phyloP scores from a whole-genome alignment of 2,888 invertebrate genomes.

The Erebia aethiops region DNA sequence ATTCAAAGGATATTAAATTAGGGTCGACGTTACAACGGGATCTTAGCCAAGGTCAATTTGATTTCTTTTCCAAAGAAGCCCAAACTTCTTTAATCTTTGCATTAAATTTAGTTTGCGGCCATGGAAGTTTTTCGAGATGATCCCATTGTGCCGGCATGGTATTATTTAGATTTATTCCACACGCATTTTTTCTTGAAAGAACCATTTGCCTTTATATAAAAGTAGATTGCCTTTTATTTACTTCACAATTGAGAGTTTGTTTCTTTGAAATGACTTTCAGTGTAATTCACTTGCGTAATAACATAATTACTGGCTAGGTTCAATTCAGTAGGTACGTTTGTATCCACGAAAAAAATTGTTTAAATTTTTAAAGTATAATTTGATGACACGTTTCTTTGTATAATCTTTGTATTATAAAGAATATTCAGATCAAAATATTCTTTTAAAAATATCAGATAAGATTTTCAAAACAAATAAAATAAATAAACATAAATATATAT shows the following conservation, averaged over 20 bases:
- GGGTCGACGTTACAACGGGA: constrained; percentile 41
- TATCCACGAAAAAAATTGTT: no score
- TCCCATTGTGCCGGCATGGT: constrained; percentile 32
- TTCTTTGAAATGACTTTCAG: constrained; percentile 9
- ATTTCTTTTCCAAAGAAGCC: constrained; percentile 40
- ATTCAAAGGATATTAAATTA: constrained; percentile 44
- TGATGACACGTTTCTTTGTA: no score
- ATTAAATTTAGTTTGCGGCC: constrained; percentile 42
- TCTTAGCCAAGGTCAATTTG: constrained; percentile 42
- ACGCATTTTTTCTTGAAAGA: constrained; percentile 19
- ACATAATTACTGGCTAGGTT: no score
- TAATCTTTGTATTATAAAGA: no score
- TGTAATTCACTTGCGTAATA: no score
- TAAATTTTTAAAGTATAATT: no score
- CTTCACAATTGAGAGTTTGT: constrained; percentile 5
- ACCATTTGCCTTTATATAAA: background rate
- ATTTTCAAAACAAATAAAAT: no score
- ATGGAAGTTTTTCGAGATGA: constrained; percentile 33
- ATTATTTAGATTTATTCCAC: constrained; percentile 31
- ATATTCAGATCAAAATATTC: no score
- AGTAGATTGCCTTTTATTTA: constrained; percentile 11
- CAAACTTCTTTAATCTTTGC: constrained; percentile 44
- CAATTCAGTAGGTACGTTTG: no score
- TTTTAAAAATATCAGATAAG: no score
- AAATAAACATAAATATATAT: no score